Conservation (phyloP, 2,113 vertebrate genomes). For the Cephalopholis sonnerati region DNA sequence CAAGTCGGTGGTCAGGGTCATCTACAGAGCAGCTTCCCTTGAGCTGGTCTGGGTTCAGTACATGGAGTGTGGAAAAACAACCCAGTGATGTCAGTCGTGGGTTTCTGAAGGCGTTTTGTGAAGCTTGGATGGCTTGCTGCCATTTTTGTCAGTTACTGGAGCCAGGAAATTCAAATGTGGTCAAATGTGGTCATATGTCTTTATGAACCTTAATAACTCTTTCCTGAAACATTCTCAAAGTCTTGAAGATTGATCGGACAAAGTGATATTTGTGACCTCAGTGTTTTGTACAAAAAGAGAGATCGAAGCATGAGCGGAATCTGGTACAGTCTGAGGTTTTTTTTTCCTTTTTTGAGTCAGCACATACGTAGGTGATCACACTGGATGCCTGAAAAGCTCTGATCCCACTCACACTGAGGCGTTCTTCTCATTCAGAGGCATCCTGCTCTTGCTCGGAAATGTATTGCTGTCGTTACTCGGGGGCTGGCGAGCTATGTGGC, state of each 20-base stretch:
- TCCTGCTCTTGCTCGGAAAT: background rate
- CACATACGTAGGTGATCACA: no score
- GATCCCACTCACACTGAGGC: background rate
- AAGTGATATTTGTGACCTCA: background rate
- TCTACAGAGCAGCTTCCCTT: background rate
- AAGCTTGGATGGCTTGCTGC: background rate
- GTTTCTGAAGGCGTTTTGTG: background rate
- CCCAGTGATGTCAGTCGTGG: conserved; percentile 3
- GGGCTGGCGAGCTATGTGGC: background rate
- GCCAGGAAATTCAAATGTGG: conserved; percentile 1
- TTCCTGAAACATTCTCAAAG: background rate
- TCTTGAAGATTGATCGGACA: background rate
- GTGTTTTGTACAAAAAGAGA: background rate
- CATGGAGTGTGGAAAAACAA: background rate
- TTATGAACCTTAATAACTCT: background rate
- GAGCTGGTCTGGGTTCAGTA: conserved; percentile 16
- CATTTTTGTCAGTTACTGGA: background rate
- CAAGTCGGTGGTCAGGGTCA: background rate
- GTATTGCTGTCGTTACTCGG: background rate
- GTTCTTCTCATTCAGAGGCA: background rate
- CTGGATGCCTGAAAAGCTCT: background rate
- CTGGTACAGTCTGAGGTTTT: background rate
- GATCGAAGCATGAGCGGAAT: no score
- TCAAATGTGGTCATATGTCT: background rate
- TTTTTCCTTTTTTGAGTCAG: no score